Evolutionary conservation across 2,888 invertebrate species (phyloP).

Genomic region (Pandemis corylana): DNA sequence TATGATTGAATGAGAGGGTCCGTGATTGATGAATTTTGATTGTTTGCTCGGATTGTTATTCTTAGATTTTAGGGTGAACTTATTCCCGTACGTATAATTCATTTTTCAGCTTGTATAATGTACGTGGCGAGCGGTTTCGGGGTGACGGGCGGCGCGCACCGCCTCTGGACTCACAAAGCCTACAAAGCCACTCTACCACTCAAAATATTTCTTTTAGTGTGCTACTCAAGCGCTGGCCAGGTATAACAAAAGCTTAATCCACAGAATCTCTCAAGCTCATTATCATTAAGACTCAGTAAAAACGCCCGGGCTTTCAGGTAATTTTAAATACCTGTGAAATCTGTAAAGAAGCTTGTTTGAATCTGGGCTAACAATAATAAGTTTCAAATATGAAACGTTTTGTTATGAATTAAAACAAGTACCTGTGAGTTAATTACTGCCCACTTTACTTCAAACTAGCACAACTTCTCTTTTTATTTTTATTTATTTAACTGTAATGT

Average conservation of each 20-base stretch:
- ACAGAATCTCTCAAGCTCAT: background rate
- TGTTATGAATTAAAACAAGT: background rate
- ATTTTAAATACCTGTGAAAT: background rate
- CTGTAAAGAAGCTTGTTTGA: constrained; percentile 14
- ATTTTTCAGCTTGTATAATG: constrained; percentile 81
- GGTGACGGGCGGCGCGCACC: constrained; percentile 89
- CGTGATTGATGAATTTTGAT: constrained; percentile 27
- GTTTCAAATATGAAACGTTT: background rate
- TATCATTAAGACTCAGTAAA: background rate
- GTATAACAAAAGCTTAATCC: constrained; percentile 68
- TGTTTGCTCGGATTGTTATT: constrained; percentile 28
- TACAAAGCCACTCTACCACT: constrained; percentile 88
- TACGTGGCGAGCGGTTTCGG: constrained; percentile 87
- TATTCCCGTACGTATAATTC: constrained; percentile 30
- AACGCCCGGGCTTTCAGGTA: background rate
- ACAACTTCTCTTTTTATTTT: background rate
- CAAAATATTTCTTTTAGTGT: constrained; percentile 84
- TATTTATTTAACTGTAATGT: background rate
- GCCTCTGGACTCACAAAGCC: constrained; percentile 88
- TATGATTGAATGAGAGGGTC: constrained; percentile 21
- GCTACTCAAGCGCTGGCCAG: constrained; percentile 88
- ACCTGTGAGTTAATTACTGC: too few species aligned
- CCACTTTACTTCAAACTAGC: background rate
- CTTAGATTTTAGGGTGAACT: constrained; percentile 11
- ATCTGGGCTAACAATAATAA: background rate